These are phyloP conservation scores for Opisthocomus hoazin DNA, from an alignment of 2,113 vertebrate species.

Conservation along the genomic window DNA sequence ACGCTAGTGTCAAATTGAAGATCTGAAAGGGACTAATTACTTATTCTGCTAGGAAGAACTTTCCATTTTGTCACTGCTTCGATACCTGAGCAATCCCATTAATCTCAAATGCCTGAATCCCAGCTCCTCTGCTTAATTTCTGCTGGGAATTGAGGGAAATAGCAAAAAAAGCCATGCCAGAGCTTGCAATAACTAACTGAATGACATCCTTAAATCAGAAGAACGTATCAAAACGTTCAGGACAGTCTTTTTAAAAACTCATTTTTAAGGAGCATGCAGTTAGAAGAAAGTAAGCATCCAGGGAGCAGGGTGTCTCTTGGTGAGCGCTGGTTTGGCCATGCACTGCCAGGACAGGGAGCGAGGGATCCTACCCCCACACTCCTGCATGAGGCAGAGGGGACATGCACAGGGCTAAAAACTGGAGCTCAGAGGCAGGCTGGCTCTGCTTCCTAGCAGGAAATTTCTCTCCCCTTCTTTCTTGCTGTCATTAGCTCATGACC, in stretches of 20 bases:
- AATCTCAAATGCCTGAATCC: not conserved
- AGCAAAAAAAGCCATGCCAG: not conserved
- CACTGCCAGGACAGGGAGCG: not conserved
- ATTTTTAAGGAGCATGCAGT: not conserved
- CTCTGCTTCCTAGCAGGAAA: not conserved
- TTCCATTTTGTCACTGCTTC: constrained; percentile 23
- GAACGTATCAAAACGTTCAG: not conserved
- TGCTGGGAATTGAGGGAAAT: constrained; percentile 2
- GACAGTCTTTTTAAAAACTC: not conserved
- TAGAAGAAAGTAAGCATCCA: not conserved
- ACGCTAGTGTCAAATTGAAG: constrained; percentile 15
- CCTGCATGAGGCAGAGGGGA: rapidly evolving
- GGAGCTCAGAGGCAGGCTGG: not conserved
- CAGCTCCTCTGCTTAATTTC: constrained; percentile 11
- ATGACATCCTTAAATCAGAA: not conserved
- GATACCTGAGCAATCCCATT: not conserved
- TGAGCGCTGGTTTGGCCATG: not conserved
- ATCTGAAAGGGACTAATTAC: constrained; percentile 30
- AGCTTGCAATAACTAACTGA: not conserved
- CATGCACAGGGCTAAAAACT: not conserved
- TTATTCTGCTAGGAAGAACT: constrained; percentile 26
- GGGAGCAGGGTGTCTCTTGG: not conserved
- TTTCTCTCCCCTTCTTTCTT: not conserved
- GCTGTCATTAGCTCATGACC: not conserved
- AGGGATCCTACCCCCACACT: not conserved